Evolutionary conservation across 2,888 invertebrate genomes (phyloP).

Genomic region (Andrena trimmerana): DNA sequence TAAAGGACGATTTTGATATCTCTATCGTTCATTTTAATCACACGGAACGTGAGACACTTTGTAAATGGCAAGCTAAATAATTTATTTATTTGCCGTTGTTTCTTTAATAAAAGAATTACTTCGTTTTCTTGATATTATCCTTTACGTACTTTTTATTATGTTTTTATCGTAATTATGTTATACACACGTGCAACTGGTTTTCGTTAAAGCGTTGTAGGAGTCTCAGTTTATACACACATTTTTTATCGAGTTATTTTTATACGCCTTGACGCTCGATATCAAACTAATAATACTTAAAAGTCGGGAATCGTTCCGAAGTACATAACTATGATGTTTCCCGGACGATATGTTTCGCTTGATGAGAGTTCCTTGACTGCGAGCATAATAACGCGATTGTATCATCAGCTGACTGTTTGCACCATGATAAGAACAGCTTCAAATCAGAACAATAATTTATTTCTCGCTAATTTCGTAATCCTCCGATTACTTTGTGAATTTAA

Average conservation of each 20-base stretch:
- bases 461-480: constrained; percentile 8
- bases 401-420: constrained; percentile 36
- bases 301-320: neutral
- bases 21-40: neutral
- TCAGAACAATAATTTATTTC: constrained; percentile 29
- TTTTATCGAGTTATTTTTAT: neutral
- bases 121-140: neutral
- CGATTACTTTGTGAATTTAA: constrained; percentile 8
- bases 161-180: neutral
- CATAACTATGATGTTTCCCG: neutral
- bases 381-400: constrained; percentile 35
- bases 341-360: constrained; percentile 13
- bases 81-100: neutral
- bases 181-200: neutral
- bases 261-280: neutral
- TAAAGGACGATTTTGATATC: neutral
- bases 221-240: neutral
- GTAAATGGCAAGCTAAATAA: neutral
- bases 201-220: neutral
- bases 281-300: constrained; percentile 4
- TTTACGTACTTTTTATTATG: neutral
- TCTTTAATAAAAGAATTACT: neutral
- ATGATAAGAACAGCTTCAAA: constrained; percentile 35
- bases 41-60: neutral
- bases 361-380: constrained; percentile 13